Evolutionary conservation across 2,888 invertebrate species (phyloP).

Genomic region (Lycia hirtaria): DNA sequence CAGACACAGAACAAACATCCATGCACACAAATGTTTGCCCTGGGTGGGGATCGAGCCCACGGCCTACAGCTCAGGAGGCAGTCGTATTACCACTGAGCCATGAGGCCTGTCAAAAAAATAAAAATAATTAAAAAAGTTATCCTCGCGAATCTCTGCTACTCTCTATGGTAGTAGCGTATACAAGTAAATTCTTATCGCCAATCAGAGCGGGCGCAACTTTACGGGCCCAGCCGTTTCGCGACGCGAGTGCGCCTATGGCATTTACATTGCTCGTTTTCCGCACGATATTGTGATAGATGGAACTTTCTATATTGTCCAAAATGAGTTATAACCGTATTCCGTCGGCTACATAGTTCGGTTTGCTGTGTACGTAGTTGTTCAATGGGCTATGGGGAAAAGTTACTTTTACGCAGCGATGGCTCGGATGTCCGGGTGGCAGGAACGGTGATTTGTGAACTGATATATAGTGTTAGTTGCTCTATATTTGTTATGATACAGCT

Average conservation of each 20-base stretch:
- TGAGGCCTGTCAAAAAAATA: too few relatives aligned
- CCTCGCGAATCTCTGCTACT: background rate
- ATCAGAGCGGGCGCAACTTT: constrained; percentile 50
- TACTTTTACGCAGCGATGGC: constrained; percentile 9
- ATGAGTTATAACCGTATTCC: constrained; percentile 35
- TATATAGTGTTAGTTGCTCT: background rate
- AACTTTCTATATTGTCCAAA: constrained; percentile 40
- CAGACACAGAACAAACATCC: too few relatives aligned
- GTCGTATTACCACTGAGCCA: background rate
- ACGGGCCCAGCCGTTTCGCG: constrained; percentile 37
- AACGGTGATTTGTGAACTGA: constrained; percentile 10
- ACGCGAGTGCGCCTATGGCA: constrained; percentile 38
- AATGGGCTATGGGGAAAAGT: constrained; percentile 14
- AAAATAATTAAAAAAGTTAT: constrained; percentile 9
- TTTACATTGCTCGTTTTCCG: constrained; percentile 45
- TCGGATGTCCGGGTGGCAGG: constrained; percentile 1
- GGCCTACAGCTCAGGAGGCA: background rate
- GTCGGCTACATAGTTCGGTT: constrained; percentile 19
- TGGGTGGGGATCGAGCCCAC: too few relatives aligned
- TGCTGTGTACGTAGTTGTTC: constrained; percentile 17
- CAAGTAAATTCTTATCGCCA: constrained; percentile 52
- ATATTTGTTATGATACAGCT: background rate
- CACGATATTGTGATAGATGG: constrained; percentile 47
- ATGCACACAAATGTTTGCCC: too few relatives aligned
- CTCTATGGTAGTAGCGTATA: constrained; percentile 40